Evolutionary conservation across 2,113 vertebrate species (phyloP).

Genomic region (Tichodroma muraria): DNA sequence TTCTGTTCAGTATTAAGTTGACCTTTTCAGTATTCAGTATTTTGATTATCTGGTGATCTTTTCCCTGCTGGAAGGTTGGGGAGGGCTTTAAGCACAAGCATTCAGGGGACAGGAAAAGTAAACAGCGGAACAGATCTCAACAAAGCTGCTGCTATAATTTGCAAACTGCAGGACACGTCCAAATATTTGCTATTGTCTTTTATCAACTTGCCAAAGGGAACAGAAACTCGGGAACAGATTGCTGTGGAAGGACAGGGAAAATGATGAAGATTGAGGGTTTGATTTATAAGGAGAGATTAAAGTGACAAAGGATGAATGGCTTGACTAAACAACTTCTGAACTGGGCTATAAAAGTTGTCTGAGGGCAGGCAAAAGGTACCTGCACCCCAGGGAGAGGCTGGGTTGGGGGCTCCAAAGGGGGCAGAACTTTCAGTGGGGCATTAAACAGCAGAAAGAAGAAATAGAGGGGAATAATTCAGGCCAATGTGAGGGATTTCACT

Average conservation of each 20-base stretch:
- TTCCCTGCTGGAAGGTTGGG: background rate
- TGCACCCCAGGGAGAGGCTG: background rate
- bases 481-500: background rate
- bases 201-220: background rate
- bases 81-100: background rate
- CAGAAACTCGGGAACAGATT: background rate
- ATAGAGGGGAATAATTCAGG: background rate
- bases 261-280: background rate
- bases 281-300: background rate
- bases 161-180: background rate
- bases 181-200: background rate
- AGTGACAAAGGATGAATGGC: background rate
- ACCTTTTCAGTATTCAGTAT: slow-evolving; percentile 37
- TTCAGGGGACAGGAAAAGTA: background rate
- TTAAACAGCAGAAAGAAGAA: background rate
- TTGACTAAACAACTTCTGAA: background rate
- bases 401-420: background rate
- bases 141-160: background rate
- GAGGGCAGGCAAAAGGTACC: background rate
- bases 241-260: background rate
- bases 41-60: slow-evolving; percentile 15
- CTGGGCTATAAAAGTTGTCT: background rate
- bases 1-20: background rate
- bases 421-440: background rate
- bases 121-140: background rate